Evolutionary conservation across 2,113 vertebrate genomes (phyloP), one percentile per base, ranked within the genome.

Genomic region (Phalacrocorax pelagicus): DNA sequence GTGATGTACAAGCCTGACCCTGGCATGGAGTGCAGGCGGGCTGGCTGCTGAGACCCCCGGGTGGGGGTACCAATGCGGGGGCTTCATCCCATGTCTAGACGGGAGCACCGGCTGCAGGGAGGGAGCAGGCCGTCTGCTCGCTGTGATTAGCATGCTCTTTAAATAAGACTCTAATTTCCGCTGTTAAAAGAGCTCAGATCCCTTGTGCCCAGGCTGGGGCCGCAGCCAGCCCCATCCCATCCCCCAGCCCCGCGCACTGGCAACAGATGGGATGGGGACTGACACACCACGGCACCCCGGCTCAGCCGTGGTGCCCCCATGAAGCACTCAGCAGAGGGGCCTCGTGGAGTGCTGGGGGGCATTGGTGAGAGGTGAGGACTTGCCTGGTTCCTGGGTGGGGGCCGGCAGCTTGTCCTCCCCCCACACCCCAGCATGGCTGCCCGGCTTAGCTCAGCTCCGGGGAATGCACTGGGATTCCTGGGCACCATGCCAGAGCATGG

Each of bases 151-250:
- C 92, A 92, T 94, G 95, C 91, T 95, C 91, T 93, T 96, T 97
- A 96, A 96, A 96, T 96, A 96, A 96, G 96, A 93, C 65, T 96
- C 95, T 96, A 91, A 96, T 94, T 96, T 94, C 95, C 77, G 73
- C 92, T 89, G 92, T 71, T 93, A 86, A 81, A 90, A 90, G 90
- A 95, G 96, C 90, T 82, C 83, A 84, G 94, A 81, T 97, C 96
- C 96, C 96, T 94, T 88, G 95, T 95, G 96, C 94, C 95, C 77
- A 44, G 90, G 72, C 96, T 92, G 90, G 92, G 92, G 94, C 88
- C 1, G 17, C 75, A 70, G 96, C 96, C 96, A 96, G 87, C 70
- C 84, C 2, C 0, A 0, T 91, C 93, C 96, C 95, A 95, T 97
- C 96, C 95, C 92, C 96, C 94, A 94, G 24, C 52, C 42, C 62